Percentiles rank a stretch among this genome's conserved stretches.
These are phyloP conservation scores for Drosophila leonis DNA, from an alignment of 2,888 invertebrate species.

Conservation along the genomic window DNA sequence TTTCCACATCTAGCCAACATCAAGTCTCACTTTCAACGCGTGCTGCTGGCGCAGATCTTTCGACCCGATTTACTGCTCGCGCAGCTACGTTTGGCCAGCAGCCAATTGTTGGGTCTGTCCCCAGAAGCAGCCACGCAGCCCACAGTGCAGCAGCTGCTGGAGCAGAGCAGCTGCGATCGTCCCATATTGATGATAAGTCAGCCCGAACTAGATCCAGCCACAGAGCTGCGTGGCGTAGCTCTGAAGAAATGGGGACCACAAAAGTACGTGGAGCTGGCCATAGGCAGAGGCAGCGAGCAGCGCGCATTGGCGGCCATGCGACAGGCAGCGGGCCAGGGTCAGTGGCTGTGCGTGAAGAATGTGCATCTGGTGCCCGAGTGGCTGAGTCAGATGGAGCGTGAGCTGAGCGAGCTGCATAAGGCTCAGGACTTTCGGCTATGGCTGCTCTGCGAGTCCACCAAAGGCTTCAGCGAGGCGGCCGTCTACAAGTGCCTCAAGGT, in stretches of 20 bases:
- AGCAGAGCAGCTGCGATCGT: constrained; percentile 86
- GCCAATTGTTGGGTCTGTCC: constrained; percentile 87
- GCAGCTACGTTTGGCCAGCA: constrained; percentile 88
- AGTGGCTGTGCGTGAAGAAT: constrained; percentile 93
- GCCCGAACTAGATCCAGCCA: constrained; percentile 96
- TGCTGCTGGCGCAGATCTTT: constrained; percentile 91
- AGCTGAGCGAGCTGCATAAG: constrained; percentile 86
- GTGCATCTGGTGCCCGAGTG: constrained; percentile 91
- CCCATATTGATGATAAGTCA: constrained; percentile 94
- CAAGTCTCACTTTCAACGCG: constrained; percentile 90
- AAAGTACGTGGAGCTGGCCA: constrained; percentile 89
- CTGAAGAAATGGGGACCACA: constrained; percentile 85
- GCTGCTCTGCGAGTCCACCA: constrained; percentile 94
- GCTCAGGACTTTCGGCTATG: constrained; percentile 90
- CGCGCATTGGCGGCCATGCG: constrained; percentile 88
- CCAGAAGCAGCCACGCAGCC: constrained; percentile 81
- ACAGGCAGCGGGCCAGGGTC: constrained; percentile 88
- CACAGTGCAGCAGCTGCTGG: constrained; percentile 81
- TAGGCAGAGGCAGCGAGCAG: constrained; percentile 92
- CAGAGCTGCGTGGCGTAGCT: constrained; percentile 91
- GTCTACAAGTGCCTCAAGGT: constrained; percentile 92
- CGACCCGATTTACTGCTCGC: constrained; percentile 93
- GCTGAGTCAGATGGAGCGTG: constrained; percentile 89
- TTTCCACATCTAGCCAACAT: constrained; percentile 49
- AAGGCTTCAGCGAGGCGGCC: constrained; percentile 90